A percentile compares a stretch with the other conserved stretches of the same genome.
phyloP scores from a whole-genome alignment of 2,797 vertebrate species.

The Lagorchestes hirsutus region DNA sequence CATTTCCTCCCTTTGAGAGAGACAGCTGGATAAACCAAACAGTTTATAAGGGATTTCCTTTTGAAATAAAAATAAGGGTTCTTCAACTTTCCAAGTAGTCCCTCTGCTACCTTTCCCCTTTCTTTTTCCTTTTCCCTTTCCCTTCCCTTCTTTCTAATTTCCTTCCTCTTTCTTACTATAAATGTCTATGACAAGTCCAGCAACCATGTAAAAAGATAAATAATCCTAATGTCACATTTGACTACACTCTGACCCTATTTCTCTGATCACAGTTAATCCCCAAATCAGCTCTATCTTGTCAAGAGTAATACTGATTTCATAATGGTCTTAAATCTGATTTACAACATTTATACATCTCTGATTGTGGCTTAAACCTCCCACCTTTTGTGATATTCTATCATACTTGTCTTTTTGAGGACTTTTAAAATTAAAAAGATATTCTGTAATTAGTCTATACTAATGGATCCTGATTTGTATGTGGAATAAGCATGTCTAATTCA shows the following conservation, averaged over 20 bases:
- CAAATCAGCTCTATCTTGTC: conserved; percentile 24
- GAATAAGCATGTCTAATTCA: neutral
- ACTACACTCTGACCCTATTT: neutral
- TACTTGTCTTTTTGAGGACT: neutral
- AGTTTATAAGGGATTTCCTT: neutral
- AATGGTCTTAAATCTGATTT: neutral
- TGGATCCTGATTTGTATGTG: rapidly evolving
- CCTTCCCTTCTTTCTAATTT: neutral
- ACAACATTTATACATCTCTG: neutral
- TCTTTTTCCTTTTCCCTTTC: neutral
- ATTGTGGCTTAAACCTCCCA: neutral
- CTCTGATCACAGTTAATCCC: neutral
- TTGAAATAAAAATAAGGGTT: rapidly evolving
- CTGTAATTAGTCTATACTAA: neutral
- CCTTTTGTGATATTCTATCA: neutral
- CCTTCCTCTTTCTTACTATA: neutral
- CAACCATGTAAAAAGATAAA: neutral
- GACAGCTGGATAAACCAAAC: neutral
- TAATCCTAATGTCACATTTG: neutral
- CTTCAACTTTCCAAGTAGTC: neutral
- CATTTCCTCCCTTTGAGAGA: neutral
- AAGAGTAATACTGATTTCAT: neutral
- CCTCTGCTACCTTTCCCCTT: neutral
- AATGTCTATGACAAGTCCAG: neutral
- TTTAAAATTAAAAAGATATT: conserved; percentile 25